These are phyloP conservation scores for Agrotis segetum DNA, from an alignment of 2,888 invertebrate species.

Conservation along the genomic window DNA sequence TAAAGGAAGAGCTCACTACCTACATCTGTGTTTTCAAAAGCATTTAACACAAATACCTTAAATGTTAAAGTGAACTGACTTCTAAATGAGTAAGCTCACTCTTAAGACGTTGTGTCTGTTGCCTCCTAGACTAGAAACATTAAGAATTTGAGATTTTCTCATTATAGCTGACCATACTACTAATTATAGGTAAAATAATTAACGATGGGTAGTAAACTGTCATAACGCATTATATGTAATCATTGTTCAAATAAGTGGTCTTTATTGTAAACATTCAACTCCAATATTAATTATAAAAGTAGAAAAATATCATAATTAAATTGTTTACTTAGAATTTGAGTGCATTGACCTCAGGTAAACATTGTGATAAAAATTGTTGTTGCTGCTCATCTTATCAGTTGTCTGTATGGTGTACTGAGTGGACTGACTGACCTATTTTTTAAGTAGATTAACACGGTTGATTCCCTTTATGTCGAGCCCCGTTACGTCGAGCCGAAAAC, in stretches of 20 bases:
- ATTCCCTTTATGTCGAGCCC: too few relatives aligned
- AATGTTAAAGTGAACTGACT: too few relatives aligned
- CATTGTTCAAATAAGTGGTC: not conserved
- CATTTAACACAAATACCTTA: too few relatives aligned
- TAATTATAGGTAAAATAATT: too few relatives aligned
- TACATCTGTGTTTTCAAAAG: too few relatives aligned
- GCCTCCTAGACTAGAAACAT: too few relatives aligned
- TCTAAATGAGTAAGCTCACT: too few relatives aligned
- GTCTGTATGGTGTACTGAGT: not conserved
- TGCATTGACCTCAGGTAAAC: constrained; percentile 13
- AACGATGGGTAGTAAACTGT: too few relatives aligned
- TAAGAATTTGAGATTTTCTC: not conserved
- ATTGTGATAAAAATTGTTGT: constrained; percentile 3
- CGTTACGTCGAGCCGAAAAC: too few relatives aligned
- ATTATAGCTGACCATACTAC: not conserved
- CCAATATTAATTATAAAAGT: not conserved
- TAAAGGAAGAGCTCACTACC: too few relatives aligned
- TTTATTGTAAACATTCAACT: not conserved
- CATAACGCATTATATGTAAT: not conserved
- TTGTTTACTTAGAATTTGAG: constrained; percentile 12
- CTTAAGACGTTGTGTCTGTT: too few relatives aligned
- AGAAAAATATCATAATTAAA: constrained; percentile 3
- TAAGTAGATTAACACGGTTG: too few relatives aligned
- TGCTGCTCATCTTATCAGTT: constrained; percentile 36
- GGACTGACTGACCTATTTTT: constrained; percentile 3